Percentiles rank a stretch among this genome's conserved stretches.
Evolutionary conservation across 2,113 vertebrate genomes (phyloP).

Genomic region (Lucifuga dentata): DNA sequence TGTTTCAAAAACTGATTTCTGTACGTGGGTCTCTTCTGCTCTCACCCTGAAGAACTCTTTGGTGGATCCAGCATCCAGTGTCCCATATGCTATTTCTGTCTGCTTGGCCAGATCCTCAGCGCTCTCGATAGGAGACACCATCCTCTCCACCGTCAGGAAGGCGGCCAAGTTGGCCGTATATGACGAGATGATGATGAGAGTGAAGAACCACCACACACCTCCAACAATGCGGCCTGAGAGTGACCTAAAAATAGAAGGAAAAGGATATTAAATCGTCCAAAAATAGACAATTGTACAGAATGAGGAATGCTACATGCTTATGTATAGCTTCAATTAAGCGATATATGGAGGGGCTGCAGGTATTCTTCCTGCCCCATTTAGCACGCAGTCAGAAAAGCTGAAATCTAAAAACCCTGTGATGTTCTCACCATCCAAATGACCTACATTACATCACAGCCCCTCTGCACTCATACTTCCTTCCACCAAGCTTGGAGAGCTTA

Average conservation of each 20-base stretch:
- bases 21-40: background rate
- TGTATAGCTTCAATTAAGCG: background rate
- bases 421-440: slow-evolving; percentile 59
- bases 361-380: slow-evolving; percentile 31
- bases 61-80: slow-evolving; percentile 95
- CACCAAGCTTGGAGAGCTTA: slow-evolving; percentile 66
- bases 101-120: slow-evolving; percentile 98
- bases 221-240: slow-evolving; percentile 97
- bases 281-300: no score
- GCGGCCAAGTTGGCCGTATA: slow-evolving; percentile 99
- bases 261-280: background rate
- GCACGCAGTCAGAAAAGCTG: slow-evolving; percentile 40
- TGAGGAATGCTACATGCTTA: background rate
- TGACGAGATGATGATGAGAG: slow-evolving; percentile 99
- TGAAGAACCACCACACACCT: slow-evolving; percentile 99
- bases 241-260: slow-evolving; percentile 84
- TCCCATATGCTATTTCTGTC: slow-evolving; percentile 97
- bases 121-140: slow-evolving; percentile 99
- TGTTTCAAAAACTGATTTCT: background rate
- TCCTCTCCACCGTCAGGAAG: slow-evolving; percentile 98
- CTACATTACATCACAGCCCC: slow-evolving; percentile 69
- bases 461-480: slow-evolving; percentile 55
- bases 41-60: slow-evolving; percentile 99
- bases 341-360: background rate
- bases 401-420: slow-evolving; percentile 53